These are phyloP conservation scores for Motacilla tschutschensis DNA, from an alignment of 2,113 vertebrate species.

Conservation along the genomic window DNA sequence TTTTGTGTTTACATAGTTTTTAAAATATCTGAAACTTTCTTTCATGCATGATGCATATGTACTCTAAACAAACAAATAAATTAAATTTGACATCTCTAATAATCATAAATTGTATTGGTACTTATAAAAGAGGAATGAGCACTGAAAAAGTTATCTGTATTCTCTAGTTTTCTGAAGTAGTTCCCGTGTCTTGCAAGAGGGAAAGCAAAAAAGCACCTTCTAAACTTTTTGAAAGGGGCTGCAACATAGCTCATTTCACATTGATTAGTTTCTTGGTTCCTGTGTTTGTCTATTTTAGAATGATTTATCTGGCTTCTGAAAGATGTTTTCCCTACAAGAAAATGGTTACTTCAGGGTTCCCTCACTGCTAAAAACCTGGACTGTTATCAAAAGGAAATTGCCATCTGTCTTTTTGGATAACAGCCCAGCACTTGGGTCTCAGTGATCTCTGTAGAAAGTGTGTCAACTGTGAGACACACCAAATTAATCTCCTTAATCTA, in stretches of 20 bases:
- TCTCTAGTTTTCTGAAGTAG: not conserved
- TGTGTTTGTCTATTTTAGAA: conserved; percentile 43
- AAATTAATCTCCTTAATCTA: conserved; percentile 40
- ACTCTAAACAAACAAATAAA: not conserved
- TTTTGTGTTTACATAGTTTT: not conserved
- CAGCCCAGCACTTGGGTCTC: conserved; percentile 7
- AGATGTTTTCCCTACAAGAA: conserved; percentile 40
- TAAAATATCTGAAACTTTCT: not conserved
- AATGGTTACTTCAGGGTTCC: conserved; percentile 44
- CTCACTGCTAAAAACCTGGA: conserved; percentile 28
- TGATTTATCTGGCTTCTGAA: conserved; percentile 46
- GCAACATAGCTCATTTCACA: conserved; percentile 1
- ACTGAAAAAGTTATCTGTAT: not conserved
- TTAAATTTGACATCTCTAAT: not conserved
- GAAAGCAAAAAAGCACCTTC: not conserved
- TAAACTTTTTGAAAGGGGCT: not conserved
- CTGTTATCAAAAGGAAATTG: conserved; percentile 49
- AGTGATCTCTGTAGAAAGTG: conserved; percentile 1
- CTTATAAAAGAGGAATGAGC: not conserved
- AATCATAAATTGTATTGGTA: not conserved
- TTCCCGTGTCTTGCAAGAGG: not conserved
- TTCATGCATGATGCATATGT: not conserved
- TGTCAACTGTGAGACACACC: not conserved
- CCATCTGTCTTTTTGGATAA: conserved; percentile 49
- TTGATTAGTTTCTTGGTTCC: conserved; percentile 26